These are phyloP conservation scores for Mus spicilegus DNA, from an alignment of 2,113 vertebrate genomes.

Conservation along the genomic window DNA sequence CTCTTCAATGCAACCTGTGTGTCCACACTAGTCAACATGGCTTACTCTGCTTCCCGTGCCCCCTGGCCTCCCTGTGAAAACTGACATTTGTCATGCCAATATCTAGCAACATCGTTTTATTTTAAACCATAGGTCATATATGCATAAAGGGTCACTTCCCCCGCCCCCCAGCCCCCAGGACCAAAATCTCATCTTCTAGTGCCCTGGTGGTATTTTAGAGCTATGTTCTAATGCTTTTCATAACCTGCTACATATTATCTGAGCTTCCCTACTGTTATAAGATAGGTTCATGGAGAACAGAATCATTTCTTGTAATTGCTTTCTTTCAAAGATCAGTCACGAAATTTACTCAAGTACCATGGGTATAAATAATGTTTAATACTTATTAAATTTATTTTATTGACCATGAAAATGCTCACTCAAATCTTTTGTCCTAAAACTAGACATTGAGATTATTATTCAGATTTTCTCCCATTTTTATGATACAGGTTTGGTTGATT, in stretches of 20 bases:
- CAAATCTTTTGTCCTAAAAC: constrained; percentile 1
- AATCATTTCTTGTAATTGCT: neutral
- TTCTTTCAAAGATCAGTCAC: neutral
- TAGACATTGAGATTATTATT: constrained; percentile 21
- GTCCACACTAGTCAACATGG: neutral
- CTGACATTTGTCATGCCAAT: neutral
- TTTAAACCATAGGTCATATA: neutral
- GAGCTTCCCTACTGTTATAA: neutral
- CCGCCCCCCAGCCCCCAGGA: neutral
- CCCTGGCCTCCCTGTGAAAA: rapidly evolving
- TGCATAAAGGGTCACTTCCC: neutral
- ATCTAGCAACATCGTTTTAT: neutral
- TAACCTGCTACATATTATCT: neutral
- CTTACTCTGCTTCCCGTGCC: neutral
- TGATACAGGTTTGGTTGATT: neutral
- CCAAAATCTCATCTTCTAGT: neutral
- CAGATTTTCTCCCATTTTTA: neutral
- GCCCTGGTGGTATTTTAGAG: neutral
- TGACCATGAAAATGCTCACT: neutral
- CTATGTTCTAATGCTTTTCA: neutral
- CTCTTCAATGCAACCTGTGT: neutral
- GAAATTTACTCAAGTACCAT: constrained; percentile 8
- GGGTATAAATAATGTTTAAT: neutral
- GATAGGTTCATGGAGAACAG: neutral
- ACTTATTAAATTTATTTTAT: constrained; percentile 22